These are phyloP conservation scores for Harmothoe impar DNA, from an alignment of 2,888 invertebrate genomes.

Conservation along the genomic window DNA sequence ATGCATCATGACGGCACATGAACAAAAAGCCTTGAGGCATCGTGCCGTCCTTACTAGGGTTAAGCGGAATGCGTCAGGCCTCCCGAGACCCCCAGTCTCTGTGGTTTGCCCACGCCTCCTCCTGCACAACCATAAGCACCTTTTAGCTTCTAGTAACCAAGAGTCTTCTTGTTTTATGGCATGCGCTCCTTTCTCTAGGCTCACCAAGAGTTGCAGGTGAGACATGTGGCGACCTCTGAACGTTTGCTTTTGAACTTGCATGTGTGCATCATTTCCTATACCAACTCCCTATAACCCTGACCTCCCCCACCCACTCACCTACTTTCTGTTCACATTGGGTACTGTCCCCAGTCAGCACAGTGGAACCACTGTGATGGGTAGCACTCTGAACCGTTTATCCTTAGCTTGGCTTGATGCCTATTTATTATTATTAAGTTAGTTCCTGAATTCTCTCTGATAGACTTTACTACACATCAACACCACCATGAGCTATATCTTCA, in stretches of 20 bases:
- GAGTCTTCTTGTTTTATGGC: slow-evolving; percentile 55
- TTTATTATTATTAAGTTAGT: too few species aligned
- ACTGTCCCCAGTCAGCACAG: not conserved
- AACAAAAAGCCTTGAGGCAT: too few species aligned
- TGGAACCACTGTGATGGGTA: too few species aligned
- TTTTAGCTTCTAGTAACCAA: slow-evolving; percentile 55
- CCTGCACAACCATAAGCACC: slow-evolving; percentile 47
- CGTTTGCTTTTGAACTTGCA: slow-evolving; percentile 39
- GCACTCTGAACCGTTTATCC: too few species aligned
- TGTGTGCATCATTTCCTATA: slow-evolving; percentile 27
- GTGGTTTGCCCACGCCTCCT: slow-evolving; percentile 17
- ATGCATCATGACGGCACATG: not conserved
- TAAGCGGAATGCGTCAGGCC: slow-evolving; percentile 2
- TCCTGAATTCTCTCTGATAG: too few species aligned
- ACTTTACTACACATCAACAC: too few species aligned
- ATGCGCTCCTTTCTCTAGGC: slow-evolving; percentile 63
- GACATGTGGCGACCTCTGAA: slow-evolving; percentile 41
- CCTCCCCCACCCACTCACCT: not conserved
- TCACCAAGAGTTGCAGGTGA: slow-evolving; percentile 65
- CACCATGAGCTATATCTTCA: too few species aligned
- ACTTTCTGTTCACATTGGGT: slow-evolving; percentile 1
- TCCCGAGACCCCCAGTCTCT: not conserved
- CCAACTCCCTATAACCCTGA: not conserved
- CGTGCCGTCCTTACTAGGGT: too few species aligned
- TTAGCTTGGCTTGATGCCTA: too few species aligned